Conservation (phyloP, 2,797 vertebrate genomes). For the Heterohyrax brucei region DNA sequence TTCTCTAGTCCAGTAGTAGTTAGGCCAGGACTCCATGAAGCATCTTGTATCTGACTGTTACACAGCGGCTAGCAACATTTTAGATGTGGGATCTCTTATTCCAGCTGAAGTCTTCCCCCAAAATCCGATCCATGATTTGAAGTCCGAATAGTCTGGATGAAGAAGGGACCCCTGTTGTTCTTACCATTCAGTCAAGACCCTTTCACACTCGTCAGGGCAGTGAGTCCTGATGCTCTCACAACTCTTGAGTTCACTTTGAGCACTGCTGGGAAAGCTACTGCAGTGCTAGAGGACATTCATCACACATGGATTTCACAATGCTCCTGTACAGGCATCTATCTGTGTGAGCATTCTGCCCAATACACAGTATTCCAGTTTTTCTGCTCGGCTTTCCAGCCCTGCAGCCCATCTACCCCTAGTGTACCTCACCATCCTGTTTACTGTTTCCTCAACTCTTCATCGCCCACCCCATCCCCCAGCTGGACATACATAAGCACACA, state of each 20-base stretch:
- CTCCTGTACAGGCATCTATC: neutral
- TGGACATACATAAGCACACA: neutral
- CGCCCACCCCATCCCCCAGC: neutral
- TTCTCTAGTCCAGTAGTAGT: neutral
- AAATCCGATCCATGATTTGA: slow-evolving; percentile 31
- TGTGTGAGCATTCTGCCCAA: neutral
- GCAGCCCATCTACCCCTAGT: neutral
- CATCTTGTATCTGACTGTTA: neutral
- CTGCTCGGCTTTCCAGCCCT: neutral
- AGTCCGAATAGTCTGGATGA: slow-evolving; percentile 4
- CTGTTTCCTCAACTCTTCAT: neutral
- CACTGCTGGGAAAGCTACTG: neutral
- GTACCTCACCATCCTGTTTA: neutral
- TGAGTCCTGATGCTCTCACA: neutral
- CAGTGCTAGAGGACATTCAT: slow-evolving; percentile 2
- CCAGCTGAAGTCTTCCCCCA: neutral
- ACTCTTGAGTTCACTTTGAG: neutral
- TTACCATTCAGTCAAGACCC: neutral
- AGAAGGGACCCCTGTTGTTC: neutral
- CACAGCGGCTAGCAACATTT: neutral
- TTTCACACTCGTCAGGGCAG: neutral
- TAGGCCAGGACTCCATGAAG: neutral
- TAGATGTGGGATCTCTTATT: neutral
- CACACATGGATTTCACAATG: neutral
- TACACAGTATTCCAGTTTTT: neutral